phyloP scores from a whole-genome alignment of 2,888 invertebrate species.

The Oscheius myriophilus region DNA sequence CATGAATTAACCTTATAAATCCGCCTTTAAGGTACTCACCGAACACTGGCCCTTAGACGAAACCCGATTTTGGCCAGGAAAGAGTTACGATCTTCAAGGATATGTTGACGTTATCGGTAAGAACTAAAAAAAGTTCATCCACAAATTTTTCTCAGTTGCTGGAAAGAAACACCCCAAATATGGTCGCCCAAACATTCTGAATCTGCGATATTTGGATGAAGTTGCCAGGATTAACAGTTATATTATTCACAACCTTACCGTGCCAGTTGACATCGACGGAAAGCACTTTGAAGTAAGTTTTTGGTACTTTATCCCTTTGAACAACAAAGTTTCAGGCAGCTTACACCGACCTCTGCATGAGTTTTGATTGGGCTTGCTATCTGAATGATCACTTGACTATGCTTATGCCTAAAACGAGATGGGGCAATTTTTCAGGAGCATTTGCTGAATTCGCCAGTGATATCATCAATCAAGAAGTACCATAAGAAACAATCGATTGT shows the following conservation, averaged over 20 bases:
- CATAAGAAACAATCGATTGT: neutral
- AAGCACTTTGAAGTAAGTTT: constrained; percentile 50
- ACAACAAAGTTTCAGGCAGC: constrained; percentile 76
- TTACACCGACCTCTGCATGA: constrained; percentile 84
- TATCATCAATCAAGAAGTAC: constrained; percentile 65
- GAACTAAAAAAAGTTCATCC: neutral
- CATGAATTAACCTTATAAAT: neutral
- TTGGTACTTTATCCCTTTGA: neutral
- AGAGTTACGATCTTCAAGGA: constrained; percentile 66
- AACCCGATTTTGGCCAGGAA: constrained; percentile 67
- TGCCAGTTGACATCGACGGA: constrained; percentile 59
- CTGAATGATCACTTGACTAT: constrained; percentile 68
- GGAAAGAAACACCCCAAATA: constrained; percentile 55
- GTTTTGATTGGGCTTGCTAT: constrained; percentile 68
- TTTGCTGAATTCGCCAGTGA: constrained; percentile 66
- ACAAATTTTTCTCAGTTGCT: constrained; percentile 34
- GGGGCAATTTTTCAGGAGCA: constrained; percentile 64
- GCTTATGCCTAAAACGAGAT: constrained; percentile 73
- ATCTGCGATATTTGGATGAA: constrained; percentile 62
- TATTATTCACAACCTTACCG: constrained; percentile 66
- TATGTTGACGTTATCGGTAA: constrained; percentile 69
- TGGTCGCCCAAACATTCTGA: constrained; percentile 66
- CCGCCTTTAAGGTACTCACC: constrained; percentile 45
- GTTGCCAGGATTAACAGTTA: constrained; percentile 66
- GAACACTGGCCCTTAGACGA: constrained; percentile 70